Conservation (phyloP, 1,140 invertebrate species). For the Ceratoteleas bidentatus region DNA sequence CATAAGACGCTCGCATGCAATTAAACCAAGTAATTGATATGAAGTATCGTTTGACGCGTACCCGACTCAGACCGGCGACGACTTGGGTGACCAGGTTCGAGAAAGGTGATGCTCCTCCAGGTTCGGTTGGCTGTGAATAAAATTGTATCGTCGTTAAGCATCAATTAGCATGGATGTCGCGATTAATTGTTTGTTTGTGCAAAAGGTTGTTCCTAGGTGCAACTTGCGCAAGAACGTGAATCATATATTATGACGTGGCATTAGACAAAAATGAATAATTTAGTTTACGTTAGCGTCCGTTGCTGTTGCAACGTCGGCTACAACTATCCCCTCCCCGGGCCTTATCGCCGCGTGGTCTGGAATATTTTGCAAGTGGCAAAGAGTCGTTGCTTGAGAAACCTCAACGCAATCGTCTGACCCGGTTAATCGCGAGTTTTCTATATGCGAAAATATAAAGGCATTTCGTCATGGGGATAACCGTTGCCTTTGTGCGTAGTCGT, state of each 20-base stretch:
- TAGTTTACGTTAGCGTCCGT: slow-evolving; percentile 17
- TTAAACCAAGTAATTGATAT: slow-evolving; percentile 18
- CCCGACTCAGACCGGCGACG: slow-evolving; percentile 72
- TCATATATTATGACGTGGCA: not conserved
- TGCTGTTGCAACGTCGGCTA: slow-evolving; percentile 46
- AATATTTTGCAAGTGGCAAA: slow-evolving; percentile 62
- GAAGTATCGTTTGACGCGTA: slow-evolving; percentile 69
- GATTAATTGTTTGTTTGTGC: too few relatives aligned
- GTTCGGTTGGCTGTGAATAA: slow-evolving; percentile 70
- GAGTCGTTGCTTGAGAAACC: slow-evolving; percentile 43
- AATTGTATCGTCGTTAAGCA: too few relatives aligned
- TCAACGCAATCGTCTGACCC: slow-evolving; percentile 54
- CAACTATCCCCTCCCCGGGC: slow-evolving; percentile 5
- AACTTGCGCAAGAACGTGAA: not conserved
- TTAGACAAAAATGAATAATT: slow-evolving; percentile 38
- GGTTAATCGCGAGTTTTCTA: slow-evolving; percentile 47
- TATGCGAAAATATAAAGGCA: slow-evolving; percentile 34
- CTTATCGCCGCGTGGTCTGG: slow-evolving; percentile 7
- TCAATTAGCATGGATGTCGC: too few relatives aligned
- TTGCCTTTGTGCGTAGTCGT: slow-evolving; percentile 21
- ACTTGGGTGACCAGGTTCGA: slow-evolving; percentile 71
- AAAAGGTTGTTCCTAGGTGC: too few relatives aligned
- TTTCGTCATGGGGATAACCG: slow-evolving; percentile 23
- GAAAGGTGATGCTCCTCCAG: slow-evolving; percentile 70
- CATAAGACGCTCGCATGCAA: slow-evolving; percentile 12